Percentiles rank a stretch among this genome's conserved stretches.
Evolutionary conservation across 2,797 vertebrate genomes (phyloP).

Genomic region (Oryzias dopingdopingensis): DNA sequence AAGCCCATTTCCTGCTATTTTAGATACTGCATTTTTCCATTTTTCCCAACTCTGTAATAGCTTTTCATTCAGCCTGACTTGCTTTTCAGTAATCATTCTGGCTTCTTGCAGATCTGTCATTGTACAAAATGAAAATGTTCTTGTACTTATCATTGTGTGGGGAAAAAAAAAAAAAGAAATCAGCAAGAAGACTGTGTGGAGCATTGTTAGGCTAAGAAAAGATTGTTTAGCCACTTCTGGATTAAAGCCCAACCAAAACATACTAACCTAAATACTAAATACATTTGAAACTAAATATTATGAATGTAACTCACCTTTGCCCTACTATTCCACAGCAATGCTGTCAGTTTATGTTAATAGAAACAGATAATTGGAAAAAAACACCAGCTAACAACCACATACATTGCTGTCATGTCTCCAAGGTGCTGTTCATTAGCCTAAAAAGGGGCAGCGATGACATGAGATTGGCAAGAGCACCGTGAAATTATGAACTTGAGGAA

Average conservation of each 20-base stretch:
- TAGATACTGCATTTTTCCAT: slow-evolving; percentile 28
- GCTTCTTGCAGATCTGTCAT: slow-evolving; percentile 28
- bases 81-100: slow-evolving; percentile 23
- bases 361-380: slow-evolving; percentile 10
- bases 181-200: slow-evolving; percentile 15
- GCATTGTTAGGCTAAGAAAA: not conserved
- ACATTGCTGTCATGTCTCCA: slow-evolving; percentile 14
- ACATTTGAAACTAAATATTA: slow-evolving; percentile 20
- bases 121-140: slow-evolving; percentile 45
- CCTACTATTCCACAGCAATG: slow-evolving; percentile 5
- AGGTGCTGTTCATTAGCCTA: slow-evolving; percentile 5
- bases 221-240: slow-evolving; percentile 5
- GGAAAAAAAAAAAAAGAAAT: slow-evolving; percentile 26
- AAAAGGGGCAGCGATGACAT: slow-evolving; percentile 24
- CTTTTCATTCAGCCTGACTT: slow-evolving; percentile 33
- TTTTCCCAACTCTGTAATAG: slow-evolving; percentile 34
- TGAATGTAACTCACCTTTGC: slow-evolving; percentile 5
- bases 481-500: slow-evolving; percentile 26
- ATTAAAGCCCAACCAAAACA: slow-evolving; percentile 21
- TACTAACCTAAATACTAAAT: not conserved
- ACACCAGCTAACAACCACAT: slow-evolving; percentile 9
- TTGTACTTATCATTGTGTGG: slow-evolving; percentile 28
- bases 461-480: slow-evolving; percentile 9
- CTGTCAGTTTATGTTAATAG: slow-evolving; percentile 13
- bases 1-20: slow-evolving; percentile 18